Evolutionary conservation across 2,888 invertebrate species (phyloP).

Genomic region (Selenia dentaria): DNA sequence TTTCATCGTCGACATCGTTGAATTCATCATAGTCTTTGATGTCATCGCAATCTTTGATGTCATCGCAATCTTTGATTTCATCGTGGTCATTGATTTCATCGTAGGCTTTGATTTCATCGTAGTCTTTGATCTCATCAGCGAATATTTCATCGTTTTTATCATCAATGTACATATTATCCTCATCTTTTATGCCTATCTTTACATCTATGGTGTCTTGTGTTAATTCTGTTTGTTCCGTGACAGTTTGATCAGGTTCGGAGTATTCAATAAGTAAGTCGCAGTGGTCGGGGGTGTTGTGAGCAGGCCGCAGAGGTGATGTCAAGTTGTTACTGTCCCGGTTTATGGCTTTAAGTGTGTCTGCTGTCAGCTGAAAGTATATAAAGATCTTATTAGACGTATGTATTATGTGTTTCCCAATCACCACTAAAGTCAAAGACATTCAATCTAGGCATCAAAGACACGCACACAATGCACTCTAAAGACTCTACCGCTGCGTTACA

Average conservation of each 20-base stretch:
- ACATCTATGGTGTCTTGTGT: background rate
- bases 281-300: background rate
- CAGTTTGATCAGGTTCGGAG: background rate
- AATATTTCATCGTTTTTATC: slow-evolving; percentile 8
- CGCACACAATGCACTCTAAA: too few relatives aligned
- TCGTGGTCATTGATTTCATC: slow-evolving; percentile 1
- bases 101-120: background rate
- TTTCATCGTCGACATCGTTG: background rate
- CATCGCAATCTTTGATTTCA: background rate
- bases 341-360: slow-evolving; percentile 49
- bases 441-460: too few relatives aligned
- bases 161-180: slow-evolving; percentile 3
- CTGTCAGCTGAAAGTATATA: slow-evolving; percentile 52
- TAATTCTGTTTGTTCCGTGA: background rate
- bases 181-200: slow-evolving; percentile 10
- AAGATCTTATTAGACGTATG: too few relatives aligned
- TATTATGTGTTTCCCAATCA: too few relatives aligned
- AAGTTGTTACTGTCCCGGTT: slow-evolving; percentile 39
- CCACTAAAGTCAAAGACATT: too few relatives aligned
- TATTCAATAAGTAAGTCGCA: slow-evolving; percentile 2
- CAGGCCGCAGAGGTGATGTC: background rate
- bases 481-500: too few relatives aligned
- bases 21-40: background rate
- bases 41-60: background rate
- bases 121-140: slow-evolving; percentile 1